These are phyloP conservation scores for Amazona guildingii DNA, from an alignment of 2,113 vertebrate genomes.

Conservation along the genomic window DNA sequence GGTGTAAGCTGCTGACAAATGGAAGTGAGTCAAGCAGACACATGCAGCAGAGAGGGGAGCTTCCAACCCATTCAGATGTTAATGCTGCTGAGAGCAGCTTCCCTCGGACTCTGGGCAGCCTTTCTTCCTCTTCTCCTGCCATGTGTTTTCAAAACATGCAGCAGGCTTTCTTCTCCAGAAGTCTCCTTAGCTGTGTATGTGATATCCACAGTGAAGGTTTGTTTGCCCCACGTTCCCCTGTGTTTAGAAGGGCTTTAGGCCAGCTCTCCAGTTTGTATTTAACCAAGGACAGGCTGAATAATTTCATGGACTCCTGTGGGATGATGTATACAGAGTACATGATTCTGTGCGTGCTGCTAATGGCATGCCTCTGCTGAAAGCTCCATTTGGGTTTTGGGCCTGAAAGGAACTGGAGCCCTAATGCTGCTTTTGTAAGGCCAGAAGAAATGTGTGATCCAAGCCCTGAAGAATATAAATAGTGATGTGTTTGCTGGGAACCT, in stretches of 20 bases:
- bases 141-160: neutral
- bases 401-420: neutral
- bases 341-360: neutral
- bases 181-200: fast-evolving
- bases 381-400: neutral
- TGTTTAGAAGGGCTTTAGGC: neutral
- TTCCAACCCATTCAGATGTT: neutral
- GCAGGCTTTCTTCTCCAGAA: neutral
- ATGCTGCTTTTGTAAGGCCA: neutral
- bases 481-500: neutral
- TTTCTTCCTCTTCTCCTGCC: neutral
- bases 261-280: neutral
- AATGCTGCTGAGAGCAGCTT: neutral
- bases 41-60: neutral
- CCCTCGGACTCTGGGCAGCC: neutral
- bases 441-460: neutral
- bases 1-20: conserved; percentile 5
- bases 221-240: neutral
- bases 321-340: neutral
- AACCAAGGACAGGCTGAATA: neutral
- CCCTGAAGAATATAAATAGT: neutral
- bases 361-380: neutral
- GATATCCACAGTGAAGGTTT: neutral
- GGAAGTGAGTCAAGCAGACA: neutral
- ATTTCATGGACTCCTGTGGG: neutral